Base-by-base conservation (phyloP, 2,888 invertebrate species). In the Cryptocephalus primarius region DNA sequence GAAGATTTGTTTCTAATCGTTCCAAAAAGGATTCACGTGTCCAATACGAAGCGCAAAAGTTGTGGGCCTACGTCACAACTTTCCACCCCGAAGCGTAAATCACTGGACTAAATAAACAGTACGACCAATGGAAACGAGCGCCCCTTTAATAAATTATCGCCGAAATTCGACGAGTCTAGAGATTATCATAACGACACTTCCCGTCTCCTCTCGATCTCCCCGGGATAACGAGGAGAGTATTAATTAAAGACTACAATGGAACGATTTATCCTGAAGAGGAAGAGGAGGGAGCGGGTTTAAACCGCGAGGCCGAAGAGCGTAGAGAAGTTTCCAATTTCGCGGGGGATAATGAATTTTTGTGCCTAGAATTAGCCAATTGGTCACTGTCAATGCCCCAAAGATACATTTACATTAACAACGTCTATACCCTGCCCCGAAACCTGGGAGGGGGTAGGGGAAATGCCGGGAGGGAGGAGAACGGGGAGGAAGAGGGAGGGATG, bases 331-430 rank as follows among this genome's bases (percentile, higher is more conserved):
- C 64, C 64, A 65, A 64, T 63, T 64, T 62, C 60, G 62, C 50
- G 55, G 55, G 59, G 61, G 59, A 61, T 63, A 63, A 65, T 63
- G 62, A 63, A 63, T 63, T 65, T 65, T 65, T 64, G 55, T 55
- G n/a, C 22, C 57, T 54, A 52, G 58, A 63, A 64, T 61, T 61
- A 60, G 61, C 59, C 63, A 63, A 64, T 64, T 63, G 62, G 61
- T 62, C 62, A 66, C 62, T 64, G 65, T 65, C 64, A 65, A 64
- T 65, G 61, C 62, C 63, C 64, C 57, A 62, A 65, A 65, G 65
- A 64, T 63, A 64, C 64, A 64, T 64, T 65, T 61, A 60, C 62
- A 64, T 65, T 64, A 64, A 64, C 63, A 61, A 61, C 61, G 62
- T 65, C 64, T 63, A 62, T 63, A 22, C 22, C 3, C 22, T 6